Evolutionary conservation across 2,797 vertebrate species (phyloP).

Genomic region (Fundulus diaphanus): DNA sequence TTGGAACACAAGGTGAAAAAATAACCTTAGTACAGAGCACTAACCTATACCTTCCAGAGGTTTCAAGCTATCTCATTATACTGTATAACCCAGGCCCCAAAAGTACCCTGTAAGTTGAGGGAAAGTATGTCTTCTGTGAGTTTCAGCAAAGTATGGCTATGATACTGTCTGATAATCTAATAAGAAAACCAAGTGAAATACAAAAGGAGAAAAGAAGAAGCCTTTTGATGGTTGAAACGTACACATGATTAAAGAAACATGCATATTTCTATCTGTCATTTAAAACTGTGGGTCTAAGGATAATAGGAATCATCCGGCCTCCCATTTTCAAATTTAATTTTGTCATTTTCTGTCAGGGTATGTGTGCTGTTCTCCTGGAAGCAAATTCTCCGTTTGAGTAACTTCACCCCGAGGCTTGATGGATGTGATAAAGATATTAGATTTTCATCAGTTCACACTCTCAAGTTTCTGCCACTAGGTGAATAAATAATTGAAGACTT

Average conservation of each 20-base stretch:
- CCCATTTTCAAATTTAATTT: conserved; percentile 76
- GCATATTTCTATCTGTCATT: conserved; percentile 66
- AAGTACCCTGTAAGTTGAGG: background rate
- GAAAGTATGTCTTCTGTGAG: background rate
- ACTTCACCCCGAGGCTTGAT: conserved; percentile 66
- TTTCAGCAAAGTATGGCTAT: background rate
- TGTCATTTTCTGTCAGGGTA: conserved; percentile 56
- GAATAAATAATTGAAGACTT: conserved; percentile 74
- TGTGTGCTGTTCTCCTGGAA: conserved; percentile 44
- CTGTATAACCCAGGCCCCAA: background rate
- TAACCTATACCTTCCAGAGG: background rate
- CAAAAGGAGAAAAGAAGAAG: conserved; percentile 17
- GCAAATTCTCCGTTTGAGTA: conserved; percentile 64
- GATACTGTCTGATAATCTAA: background rate
- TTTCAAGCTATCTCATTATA: no score
- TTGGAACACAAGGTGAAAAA: background rate
- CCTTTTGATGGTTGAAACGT: conserved; percentile 33
- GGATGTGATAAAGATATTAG: conserved; percentile 78
- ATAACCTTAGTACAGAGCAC: background rate
- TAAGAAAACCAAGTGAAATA: conserved; percentile 7
- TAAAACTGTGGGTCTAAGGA: conserved; percentile 67
- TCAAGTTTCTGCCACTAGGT: conserved; percentile 66
- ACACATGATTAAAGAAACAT: conserved; percentile 65
- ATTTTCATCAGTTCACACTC: conserved; percentile 73
- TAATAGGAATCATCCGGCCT: conserved; percentile 75